phyloP scores from a whole-genome alignment of 2,797 vertebrate species.

The Acanthiza pusilla region DNA sequence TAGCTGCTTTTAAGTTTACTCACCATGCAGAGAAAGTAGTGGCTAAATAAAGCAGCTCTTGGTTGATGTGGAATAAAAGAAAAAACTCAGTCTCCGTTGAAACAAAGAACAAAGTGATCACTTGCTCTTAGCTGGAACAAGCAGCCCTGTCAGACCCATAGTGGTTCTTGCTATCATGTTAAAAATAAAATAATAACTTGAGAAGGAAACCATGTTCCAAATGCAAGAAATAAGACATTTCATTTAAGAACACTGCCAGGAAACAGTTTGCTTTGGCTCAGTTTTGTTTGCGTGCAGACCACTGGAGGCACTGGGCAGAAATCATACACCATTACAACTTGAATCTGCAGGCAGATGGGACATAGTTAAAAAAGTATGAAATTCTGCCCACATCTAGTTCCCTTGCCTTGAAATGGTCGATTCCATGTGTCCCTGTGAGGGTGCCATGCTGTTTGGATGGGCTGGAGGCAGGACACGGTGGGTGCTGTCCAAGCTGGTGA shows the following conservation, averaged over 20 bases:
- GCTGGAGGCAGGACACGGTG: neutral
- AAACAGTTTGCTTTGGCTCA: neutral
- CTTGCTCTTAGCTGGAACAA: neutral
- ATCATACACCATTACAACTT: fast-evolving
- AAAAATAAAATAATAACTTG: neutral
- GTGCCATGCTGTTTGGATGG: neutral
- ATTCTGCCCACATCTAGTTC: neutral
- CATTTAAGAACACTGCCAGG: neutral
- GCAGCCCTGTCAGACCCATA: neutral
- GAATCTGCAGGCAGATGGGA: fast-evolving
- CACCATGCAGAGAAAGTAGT: neutral
- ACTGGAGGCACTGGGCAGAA: neutral
- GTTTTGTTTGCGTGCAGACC: neutral
- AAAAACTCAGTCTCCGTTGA: neutral
- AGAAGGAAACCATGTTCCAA: neutral
- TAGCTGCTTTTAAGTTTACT: neutral
- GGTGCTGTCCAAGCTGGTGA: neutral
- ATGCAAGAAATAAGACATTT: neutral
- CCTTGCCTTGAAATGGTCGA: fast-evolving
- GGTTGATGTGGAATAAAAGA: neutral
- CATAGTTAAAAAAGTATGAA: neutral
- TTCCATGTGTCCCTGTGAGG: neutral
- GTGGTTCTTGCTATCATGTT: neutral
- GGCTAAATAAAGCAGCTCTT: neutral
- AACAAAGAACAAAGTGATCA: neutral